Conservation (phyloP, 2,113 vertebrate genomes). For the Mystacornis crossleyi region DNA sequence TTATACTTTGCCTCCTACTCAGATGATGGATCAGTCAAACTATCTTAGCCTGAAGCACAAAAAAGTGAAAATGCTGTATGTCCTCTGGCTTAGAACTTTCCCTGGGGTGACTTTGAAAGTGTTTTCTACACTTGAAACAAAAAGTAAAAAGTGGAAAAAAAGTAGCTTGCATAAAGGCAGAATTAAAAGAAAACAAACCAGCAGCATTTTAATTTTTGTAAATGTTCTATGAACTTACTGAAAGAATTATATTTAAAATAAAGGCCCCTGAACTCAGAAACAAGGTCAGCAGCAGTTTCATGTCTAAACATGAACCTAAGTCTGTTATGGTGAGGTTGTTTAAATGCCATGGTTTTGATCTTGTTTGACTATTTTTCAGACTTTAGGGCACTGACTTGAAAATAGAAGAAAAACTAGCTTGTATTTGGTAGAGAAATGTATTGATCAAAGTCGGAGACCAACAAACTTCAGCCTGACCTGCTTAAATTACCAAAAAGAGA, state of each 20-base stretch:
- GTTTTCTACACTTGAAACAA: not conserved
- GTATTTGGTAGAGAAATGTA: not conserved
- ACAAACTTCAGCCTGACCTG: not conserved
- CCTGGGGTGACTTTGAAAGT: not conserved
- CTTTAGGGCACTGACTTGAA: not conserved
- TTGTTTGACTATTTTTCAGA: not conserved
- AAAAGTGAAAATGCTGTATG: constrained; percentile 50
- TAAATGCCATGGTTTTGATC: not conserved
- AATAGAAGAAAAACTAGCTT: not conserved
- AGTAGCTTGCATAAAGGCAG: not conserved
- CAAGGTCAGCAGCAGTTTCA: not conserved
- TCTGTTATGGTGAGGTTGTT: not conserved
- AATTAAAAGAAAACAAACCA: not conserved
- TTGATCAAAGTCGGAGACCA: not conserved
- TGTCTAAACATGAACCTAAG: not conserved
- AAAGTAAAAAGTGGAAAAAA: not conserved
- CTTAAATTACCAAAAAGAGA: not conserved
- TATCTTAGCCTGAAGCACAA: constrained; percentile 28
- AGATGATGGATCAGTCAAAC: constrained; percentile 54
- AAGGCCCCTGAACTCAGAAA: not conserved
- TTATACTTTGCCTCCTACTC: constrained; percentile 40
- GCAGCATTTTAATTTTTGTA: not conserved
- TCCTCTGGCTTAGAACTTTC: constrained; percentile 9
- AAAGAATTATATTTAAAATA: not conserved
- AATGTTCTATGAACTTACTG: not conserved